Conservation (phyloP, 2,113 vertebrate genomes). For the Tragelaphus buxtoni region DNA sequence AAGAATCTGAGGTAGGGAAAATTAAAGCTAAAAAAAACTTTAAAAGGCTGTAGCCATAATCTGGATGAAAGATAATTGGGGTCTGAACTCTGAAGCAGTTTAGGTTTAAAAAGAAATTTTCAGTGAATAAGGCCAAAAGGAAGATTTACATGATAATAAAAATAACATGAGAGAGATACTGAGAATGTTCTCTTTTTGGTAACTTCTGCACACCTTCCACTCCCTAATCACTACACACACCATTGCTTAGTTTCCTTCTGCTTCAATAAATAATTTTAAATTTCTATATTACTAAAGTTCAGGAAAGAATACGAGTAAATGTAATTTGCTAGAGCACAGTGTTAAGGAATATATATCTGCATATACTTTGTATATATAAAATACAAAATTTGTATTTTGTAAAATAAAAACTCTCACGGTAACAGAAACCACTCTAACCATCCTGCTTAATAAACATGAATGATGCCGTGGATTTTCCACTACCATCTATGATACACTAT, state of each 20-base stretch:
- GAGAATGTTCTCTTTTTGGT: not conserved
- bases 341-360: not conserved
- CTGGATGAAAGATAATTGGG: not conserved
- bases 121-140: not conserved
- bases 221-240: not conserved
- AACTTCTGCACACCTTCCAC: not conserved
- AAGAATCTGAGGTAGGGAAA: not conserved
- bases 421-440: not conserved
- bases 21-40: not conserved
- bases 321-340: not conserved
- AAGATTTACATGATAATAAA: not conserved
- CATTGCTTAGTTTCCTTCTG: not conserved
- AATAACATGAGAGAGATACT: not conserved
- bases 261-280: slow-evolving; percentile 23
- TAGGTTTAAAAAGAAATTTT: not conserved
- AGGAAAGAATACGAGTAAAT: not conserved
- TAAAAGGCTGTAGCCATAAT: not conserved
- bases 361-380: not conserved
- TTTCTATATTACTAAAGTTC: not conserved
- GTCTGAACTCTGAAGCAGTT: not conserved
- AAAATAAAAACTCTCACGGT: not conserved
- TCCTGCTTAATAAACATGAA: not conserved
- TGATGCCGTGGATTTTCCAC: not conserved
- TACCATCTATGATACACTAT: not conserved
- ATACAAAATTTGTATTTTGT: not conserved